Conservation (phyloP, 2,888 invertebrate species). For the Pteria penguin region DNA sequence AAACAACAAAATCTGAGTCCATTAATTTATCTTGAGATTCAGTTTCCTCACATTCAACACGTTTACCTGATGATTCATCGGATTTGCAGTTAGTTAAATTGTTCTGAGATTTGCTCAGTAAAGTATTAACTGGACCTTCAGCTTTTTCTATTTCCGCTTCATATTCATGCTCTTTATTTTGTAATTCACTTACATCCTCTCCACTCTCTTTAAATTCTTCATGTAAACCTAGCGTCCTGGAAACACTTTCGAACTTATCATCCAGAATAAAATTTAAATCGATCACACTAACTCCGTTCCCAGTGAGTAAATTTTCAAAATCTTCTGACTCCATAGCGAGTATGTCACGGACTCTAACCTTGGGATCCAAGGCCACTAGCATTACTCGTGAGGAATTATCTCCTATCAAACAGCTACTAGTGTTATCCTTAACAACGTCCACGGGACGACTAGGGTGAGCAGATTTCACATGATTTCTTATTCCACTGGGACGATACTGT, state of each 20-base stretch:
- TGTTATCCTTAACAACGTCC: conserved; percentile 39
- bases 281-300: conserved; percentile 33
- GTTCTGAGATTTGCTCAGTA: too few relatives aligned
- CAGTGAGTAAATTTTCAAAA: conserved; percentile 37
- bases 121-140: too few relatives aligned
- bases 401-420: conserved; percentile 27
- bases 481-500: conserved; percentile 40
- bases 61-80: background rate
- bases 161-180: conserved; percentile 10
- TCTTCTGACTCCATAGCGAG: conserved; percentile 29
- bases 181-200: conserved; percentile 20
- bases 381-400: conserved; percentile 17
- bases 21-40: conserved; percentile 9
- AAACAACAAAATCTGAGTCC: background rate
- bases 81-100: background rate
- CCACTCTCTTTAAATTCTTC: conserved; percentile 6
- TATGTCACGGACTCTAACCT: conserved; percentile 27
- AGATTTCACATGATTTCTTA: conserved; percentile 42
- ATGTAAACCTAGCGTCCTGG: conserved; percentile 37
- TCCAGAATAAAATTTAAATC: conserved; percentile 37
- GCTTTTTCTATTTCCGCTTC: conserved; percentile 1
- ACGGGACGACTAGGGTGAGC: conserved; percentile 43
- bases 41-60: background rate
- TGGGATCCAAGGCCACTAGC: conserved; percentile 46
- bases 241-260: conserved; percentile 36